Base-by-base conservation (phyloP, 2,888 invertebrate genomes). In the Acronicta psi region DNA sequence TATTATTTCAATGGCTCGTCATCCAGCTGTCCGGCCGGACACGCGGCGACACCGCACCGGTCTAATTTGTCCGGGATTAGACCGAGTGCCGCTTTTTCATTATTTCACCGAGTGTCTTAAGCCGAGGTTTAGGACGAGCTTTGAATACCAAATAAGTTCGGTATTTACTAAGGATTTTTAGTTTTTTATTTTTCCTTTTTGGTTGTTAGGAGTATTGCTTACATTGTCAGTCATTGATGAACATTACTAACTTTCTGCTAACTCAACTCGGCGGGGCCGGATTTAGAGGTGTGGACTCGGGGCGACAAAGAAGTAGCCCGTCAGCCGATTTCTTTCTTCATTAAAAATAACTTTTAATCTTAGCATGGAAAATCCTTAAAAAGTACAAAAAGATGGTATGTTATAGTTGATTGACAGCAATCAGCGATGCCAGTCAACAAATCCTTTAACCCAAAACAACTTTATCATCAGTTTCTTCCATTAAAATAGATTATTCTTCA, bases 71-170 rank as follows among this genome's bases (percentile, higher is more conserved):
- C 75, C 75, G 74, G 83, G 89, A 85, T 90, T 87, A 89, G 73
- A 65, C 69, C 62, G 83, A 82, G 83, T 79, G 77, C 73, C 71
- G 83, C 80, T 90, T 91, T 92, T 92, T 91, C 90, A 90, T 90
- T 89, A 90, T 91, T 89, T 70, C 88, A 83, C 82, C 75, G 81
- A 82, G 85, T 89, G 86, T 88, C 89, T 89, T 89, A 90, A 90
- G 87, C 90, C 84, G 61, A 36, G 82, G 88, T 84, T 86, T 84
- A 85, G 73, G 43, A 68, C 79, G 74, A 73, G 65, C 17, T n/a
- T 37, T 70, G 88, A 85, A 90, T 90, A 86, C 74, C 80, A 86
- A 89, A 72, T 69, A 74, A 59, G 14, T 47, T 51, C 60, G 74
- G 77, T 75, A 75, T 79, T 75, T 73, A 69, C 61, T 58, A 40